These are phyloP conservation scores for Plutomurus gul DNA, from an alignment of 1,140 invertebrate species.

Conservation along the genomic window DNA sequence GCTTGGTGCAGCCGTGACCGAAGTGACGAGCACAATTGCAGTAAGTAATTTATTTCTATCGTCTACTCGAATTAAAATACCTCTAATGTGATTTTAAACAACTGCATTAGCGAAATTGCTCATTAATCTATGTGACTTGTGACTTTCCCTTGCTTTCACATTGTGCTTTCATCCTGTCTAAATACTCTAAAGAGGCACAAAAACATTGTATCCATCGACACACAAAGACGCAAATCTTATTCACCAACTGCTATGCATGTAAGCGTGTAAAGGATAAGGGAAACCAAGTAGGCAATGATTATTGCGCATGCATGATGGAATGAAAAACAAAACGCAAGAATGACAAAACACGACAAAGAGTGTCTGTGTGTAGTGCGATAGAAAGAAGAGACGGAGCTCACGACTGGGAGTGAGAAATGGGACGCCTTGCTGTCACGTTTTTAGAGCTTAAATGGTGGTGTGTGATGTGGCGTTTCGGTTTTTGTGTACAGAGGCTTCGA, in stretches of 20 bases:
- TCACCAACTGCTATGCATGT: neutral
- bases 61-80: neutral
- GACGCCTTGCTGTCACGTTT: neutral
- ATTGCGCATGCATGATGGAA: neutral
- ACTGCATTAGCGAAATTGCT: neutral
- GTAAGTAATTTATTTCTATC: conserved; percentile 3
- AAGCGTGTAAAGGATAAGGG: neutral
- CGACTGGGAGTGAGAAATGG: too few species aligned
- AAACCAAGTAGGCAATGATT: neutral
- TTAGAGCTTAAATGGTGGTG: neutral
- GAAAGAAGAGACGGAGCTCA: too few species aligned
- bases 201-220: neutral
- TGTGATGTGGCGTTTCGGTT: neutral
- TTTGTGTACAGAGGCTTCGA: neutral
- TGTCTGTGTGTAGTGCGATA: too few species aligned
- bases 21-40: conserved; percentile 61
- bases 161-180: neutral
- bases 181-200: neutral
- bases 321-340: conserved; percentile 7
- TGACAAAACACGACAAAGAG: neutral
- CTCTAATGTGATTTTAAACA: too few species aligned
- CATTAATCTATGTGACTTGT: conserved; percentile 20
- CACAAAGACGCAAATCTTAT: neutral
- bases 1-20: conserved; percentile 57
- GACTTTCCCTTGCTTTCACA: conserved; percentile 26